Percentiles rank a stretch among this genome's conserved stretches.
phyloP scores from a whole-genome alignment of 2,888 invertebrate genomes.

The Ophion costatus region DNA sequence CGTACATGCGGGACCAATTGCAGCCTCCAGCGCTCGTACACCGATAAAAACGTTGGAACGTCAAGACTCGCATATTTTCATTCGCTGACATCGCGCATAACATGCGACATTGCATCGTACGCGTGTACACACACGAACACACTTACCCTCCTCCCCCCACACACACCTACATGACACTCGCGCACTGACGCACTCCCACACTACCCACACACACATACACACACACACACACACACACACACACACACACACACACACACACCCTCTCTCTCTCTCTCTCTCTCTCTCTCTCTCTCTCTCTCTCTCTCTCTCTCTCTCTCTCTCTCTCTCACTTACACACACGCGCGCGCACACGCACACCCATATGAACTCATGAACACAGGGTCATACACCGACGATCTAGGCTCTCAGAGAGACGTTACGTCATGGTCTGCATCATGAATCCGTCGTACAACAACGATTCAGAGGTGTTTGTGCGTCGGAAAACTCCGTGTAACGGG shows the following conservation, averaged over 20 bases:
- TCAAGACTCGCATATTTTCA: constrained; percentile 47
- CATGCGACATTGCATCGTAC: neutral
- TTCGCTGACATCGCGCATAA: constrained; percentile 27
- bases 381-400: neutral
- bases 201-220: too few species aligned
- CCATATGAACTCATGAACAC: neutral
- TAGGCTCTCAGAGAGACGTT: constrained; percentile 24
- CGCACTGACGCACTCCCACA: too few species aligned
- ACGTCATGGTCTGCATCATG: constrained; percentile 29
- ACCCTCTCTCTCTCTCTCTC: too few species aligned
- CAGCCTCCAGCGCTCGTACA: neutral
- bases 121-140: neutral
- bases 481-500: constrained; percentile 26
- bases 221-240: too few species aligned
- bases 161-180: neutral
- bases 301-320: too few species aligned
- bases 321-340: too few species aligned
- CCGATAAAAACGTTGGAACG: constrained; percentile 52
- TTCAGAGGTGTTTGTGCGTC: constrained; percentile 1
- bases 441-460: constrained; percentile 4
- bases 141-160: too few species aligned
- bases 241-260: too few species aligned
- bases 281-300: too few species aligned
- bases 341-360: neutral
- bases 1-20: neutral